Evolutionary conservation across 2,113 vertebrate species (phyloP).

Genomic region (Damaliscus lunatus): DNA sequence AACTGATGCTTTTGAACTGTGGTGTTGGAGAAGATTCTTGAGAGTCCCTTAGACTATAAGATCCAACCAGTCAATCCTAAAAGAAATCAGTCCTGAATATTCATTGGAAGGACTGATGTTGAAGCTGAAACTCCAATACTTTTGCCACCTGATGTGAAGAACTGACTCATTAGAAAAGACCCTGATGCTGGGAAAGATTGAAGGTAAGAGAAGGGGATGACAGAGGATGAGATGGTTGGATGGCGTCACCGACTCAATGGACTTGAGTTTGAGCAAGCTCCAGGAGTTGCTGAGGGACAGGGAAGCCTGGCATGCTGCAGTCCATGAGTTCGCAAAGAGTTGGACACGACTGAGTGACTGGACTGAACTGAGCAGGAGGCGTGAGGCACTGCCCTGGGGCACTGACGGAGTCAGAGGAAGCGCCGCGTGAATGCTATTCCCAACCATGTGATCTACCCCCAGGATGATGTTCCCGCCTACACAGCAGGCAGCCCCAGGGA

Average conservation of each 20-base stretch:
- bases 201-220: neutral
- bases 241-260: fast-evolving
- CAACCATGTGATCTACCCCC: neutral
- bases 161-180: neutral
- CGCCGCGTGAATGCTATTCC: neutral
- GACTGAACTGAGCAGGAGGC: neutral
- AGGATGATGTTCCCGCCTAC: constrained; percentile 31
- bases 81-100: neutral
- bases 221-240: neutral
- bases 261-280: neutral
- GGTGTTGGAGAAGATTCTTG: neutral
- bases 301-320: neutral
- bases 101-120: neutral
- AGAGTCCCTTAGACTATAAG: neutral
- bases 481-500: neutral
- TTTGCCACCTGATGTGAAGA: neutral
- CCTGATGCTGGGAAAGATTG: neutral
- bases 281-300: neutral
- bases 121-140: neutral
- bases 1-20: neutral
- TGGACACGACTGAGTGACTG: neutral
- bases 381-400: fast-evolving
- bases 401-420: neutral
- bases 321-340: neutral
- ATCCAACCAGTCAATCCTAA: neutral